Conservation (phyloP, 2,888 invertebrate genomes). For the Myopa tessellatipennis region DNA sequence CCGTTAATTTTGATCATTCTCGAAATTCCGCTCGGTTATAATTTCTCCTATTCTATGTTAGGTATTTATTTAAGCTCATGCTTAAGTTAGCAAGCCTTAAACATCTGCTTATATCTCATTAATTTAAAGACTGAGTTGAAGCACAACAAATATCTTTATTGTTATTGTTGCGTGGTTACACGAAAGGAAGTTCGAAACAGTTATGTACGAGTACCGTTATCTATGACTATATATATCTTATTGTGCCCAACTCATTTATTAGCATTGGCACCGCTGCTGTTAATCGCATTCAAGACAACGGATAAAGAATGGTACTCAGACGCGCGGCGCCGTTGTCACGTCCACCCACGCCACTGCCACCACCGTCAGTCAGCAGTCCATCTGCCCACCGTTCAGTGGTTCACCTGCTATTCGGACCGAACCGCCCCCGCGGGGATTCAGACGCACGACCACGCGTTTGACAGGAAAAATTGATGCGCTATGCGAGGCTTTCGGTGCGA, state of each 20-base stretch:
- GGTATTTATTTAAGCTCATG: too few species aligned
- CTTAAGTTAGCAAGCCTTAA: too few species aligned
- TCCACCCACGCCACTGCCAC: neutral
- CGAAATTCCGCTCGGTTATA: too few species aligned
- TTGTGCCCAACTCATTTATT: neutral
- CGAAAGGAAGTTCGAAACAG: too few species aligned
- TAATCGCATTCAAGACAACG: conserved; percentile 25
- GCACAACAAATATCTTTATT: too few species aligned
- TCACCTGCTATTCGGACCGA: neutral
- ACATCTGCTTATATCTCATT: too few species aligned
- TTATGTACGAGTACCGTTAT: too few species aligned
- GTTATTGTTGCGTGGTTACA: too few species aligned
- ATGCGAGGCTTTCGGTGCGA: neutral
- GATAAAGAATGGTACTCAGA: conserved; percentile 23
- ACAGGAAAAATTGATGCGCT: neutral
- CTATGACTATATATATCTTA: too few species aligned
- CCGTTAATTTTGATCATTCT: too few species aligned
- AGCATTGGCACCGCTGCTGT: neutral
- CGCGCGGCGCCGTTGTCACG: neutral
- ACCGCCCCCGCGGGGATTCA: neutral
- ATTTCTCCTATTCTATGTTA: too few species aligned
- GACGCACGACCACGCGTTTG: neutral
- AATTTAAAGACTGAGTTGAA: too few species aligned
- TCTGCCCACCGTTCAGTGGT: neutral
- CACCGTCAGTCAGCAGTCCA: neutral